Percentiles rank a stretch among this genome's conserved stretches.
These are phyloP conservation scores for Peromyscus leucopus DNA, from an alignment of 2,113 vertebrate species.

Conservation along the genomic window DNA sequence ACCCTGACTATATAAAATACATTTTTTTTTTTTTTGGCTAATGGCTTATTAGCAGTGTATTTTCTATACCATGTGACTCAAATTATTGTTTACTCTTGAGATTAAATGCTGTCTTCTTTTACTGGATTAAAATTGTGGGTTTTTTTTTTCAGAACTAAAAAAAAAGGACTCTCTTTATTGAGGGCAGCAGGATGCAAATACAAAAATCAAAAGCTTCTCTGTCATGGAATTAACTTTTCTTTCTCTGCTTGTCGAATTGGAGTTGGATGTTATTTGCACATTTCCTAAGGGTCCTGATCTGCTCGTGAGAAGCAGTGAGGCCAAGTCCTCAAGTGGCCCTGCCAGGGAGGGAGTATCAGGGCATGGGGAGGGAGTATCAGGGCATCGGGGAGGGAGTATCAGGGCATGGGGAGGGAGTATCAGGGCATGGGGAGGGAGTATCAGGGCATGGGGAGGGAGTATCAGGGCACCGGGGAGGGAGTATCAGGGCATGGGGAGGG, in stretches of 20 bases:
- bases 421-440: no score
- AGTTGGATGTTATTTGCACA: constrained; percentile 33
- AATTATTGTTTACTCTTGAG: neutral
- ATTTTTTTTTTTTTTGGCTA: neutral
- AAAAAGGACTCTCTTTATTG: constrained; percentile 82
- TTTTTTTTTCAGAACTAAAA: constrained; percentile 52
- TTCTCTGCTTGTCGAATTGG: constrained; percentile 43
- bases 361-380: no score
- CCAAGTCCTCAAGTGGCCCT: neutral
- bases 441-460: no score
- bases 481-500: no score
- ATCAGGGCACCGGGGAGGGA: no score
- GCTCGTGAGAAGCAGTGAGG: constrained; percentile 46
- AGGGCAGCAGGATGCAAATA: constrained; percentile 55
- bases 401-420: no score
- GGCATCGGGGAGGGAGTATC: no score
- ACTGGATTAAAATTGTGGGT: neutral
- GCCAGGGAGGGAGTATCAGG: neutral
- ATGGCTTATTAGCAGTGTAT: neutral
- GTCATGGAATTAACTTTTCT: constrained; percentile 36
- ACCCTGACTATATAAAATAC: neutral
- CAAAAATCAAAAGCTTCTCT: constrained; percentile 77
- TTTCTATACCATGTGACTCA: neutral
- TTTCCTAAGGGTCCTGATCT: constrained; percentile 48
- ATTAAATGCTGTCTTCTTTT: neutral